Base-by-base conservation (phyloP, 2,797 vertebrate species). In the Prionace glauca region DNA sequence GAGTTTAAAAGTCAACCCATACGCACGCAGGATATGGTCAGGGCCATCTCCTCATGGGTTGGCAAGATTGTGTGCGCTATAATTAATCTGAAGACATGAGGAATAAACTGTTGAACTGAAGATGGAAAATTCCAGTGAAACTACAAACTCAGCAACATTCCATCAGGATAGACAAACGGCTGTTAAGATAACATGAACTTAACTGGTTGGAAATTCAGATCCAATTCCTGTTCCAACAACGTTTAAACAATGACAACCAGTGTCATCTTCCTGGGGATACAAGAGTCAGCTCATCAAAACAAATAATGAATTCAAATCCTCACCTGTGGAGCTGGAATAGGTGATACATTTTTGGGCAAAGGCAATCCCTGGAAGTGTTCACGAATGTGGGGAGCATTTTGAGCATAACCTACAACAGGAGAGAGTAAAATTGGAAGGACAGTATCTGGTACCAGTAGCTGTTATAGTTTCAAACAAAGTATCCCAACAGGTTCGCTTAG, bases 321-420 rank as follows among this genome's bases (percentile, higher is more conserved):
- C 71, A 41, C 93, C 93, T 77, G 93, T 95, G 71, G 60, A n/a
- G 56, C 56, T 65, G 88, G 71, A 60, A 95, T 77, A 77, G 93
- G 93, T 16, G 93, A 95, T 18, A 74, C 14, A 26, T 56, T 56
- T 95, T 95, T 95, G 71, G 93, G 69, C 71, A 95, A 56, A 1
- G 93, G 69, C 50, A 95, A 50, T 95, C 93, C 93, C 74, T 72
- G 72, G 12, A 74, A 95, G 26, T 95, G 93, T 77, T 95, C 71
- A 18, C 71, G 69, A n/a, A 95, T 18, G 11, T 77, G 93, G 1
- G 45, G 71, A n/a, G 93, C 71, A 77, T 32, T 95, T 74, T 56
- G 93, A 72, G 71, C 41, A 95, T 95, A 95, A 95, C 93, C 93
- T 95, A 56, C 1, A 77, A 56, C 2, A 36, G 12, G 10, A 24